These are phyloP conservation scores for Sorex maritimensis DNA, from an alignment of 2,797 vertebrate species.

Conservation along the genomic window DNA sequence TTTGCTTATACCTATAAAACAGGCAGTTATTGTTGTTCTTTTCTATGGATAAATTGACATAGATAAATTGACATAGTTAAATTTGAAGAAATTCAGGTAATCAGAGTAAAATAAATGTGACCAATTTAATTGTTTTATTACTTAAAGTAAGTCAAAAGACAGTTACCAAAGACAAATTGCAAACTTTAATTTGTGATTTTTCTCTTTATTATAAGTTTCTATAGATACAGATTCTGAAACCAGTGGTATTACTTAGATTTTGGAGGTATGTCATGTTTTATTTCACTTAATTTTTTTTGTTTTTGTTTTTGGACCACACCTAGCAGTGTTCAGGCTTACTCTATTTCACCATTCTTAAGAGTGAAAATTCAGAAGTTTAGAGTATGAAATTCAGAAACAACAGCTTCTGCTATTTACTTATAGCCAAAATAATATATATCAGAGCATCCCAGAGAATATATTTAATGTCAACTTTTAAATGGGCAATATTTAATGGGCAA, in stretches of 20 bases:
- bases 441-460: constrained; percentile 23
- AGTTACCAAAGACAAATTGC: constrained; percentile 68
- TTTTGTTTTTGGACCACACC: constrained; percentile 4
- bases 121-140: constrained; percentile 79
- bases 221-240: constrained; percentile 53
- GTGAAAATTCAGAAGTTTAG: constrained; percentile 43
- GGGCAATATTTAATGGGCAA: neutral
- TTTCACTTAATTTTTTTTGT: constrained; percentile 54
- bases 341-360: constrained; percentile 71
- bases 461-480: constrained; percentile 53
- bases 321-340: too few relatives aligned
- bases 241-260: neutral
- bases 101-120: constrained; percentile 48
- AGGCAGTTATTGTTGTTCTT: neutral
- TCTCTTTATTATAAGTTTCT: constrained; percentile 44
- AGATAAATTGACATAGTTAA: constrained; percentile 54
- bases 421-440: constrained; percentile 57
- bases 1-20: constrained; percentile 27
- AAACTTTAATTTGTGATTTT: constrained; percentile 69
- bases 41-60: constrained; percentile 58
- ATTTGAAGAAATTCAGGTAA: constrained; percentile 68
- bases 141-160: constrained; percentile 32
- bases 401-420: constrained; percentile 65
- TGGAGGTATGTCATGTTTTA: constrained; percentile 60
- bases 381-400: neutral